phyloP scores from a whole-genome alignment of 2,113 vertebrate species.

The Alouatta palliata region DNA sequence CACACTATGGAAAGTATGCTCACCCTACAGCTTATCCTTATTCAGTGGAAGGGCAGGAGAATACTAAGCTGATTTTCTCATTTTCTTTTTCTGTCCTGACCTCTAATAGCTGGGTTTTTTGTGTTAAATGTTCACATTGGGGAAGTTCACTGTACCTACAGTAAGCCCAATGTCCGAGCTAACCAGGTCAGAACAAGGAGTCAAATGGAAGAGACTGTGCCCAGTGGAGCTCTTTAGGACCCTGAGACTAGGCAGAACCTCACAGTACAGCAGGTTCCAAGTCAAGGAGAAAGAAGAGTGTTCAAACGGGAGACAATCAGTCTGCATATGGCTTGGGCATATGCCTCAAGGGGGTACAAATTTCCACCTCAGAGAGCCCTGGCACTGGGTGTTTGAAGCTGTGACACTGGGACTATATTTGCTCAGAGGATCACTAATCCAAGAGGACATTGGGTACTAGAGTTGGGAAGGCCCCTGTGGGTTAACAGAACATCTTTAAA shows the following conservation, averaged over 20 bases:
- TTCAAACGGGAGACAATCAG: neutral
- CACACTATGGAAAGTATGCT: neutral
- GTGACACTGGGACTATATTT: neutral
- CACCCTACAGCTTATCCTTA: neutral
- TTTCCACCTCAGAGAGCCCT: neutral
- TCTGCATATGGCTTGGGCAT: neutral
- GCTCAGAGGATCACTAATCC: neutral
- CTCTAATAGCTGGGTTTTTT: neutral
- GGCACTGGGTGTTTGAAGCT: neutral
- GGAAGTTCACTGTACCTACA: rapidly evolving
- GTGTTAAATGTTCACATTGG: neutral
- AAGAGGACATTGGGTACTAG: neutral
- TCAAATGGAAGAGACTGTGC: neutral
- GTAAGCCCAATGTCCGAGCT: neutral
- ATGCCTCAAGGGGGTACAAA: rapidly evolving
- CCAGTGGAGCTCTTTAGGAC: neutral
- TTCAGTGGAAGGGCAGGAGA: neutral
- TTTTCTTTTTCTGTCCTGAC: neutral
- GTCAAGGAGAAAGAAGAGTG: neutral
- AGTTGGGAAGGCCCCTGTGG: neutral
- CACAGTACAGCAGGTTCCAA: neutral
- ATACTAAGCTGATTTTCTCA: neutral
- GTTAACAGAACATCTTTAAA: neutral
- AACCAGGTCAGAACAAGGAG: neutral
- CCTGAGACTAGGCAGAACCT: neutral